Base-by-base conservation (phyloP, 1,140 invertebrate species). In the Portunus trituberculatus region DNA sequence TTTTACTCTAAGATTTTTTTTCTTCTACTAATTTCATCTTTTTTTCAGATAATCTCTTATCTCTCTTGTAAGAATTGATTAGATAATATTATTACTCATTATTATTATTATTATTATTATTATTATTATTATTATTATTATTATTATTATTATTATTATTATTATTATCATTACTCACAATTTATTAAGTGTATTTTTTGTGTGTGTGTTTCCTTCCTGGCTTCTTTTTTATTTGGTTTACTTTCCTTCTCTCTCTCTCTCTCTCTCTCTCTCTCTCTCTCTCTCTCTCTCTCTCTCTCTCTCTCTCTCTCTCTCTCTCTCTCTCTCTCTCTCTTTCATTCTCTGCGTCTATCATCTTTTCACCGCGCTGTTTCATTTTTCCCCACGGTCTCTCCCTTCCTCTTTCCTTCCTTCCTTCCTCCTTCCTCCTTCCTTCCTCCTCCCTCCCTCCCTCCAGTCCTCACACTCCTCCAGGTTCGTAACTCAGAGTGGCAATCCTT, bases 391-490 rank as follows among this genome's bases (percentile, higher is more conserved):
- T 88, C 45, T 2, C 45, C 20, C 83, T 86, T n/a, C 4, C n/a
- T 32, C 45, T 88, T 28, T 31, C 31, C 45, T 28, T 88, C 45
- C n/a, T 46, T 32, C 45, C n/a, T 10, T 46, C n/a, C 86, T 46
- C 45, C n/a, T 46, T 46, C 86, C n/a, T 32, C 28, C 83, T 86
- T 12, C n/a, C n/a, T n/a, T 28, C 12, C n/a, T 25, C n/a, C 31
- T 20, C 31, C 86, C n/a, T 28, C 31, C 86, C n/a, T n/a, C 25
- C 20, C n/a, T 25, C 0, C 25, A 2, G 20, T 76, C 25, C 67
- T n/a, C n/a, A 25, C 16, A n/a, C 86, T 32, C 86, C 86, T 86
- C 86, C 45, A 88, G 86, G 67, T 76, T 76, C 67, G 67, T 76
- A 76, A 76, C 67, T 76, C 67, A 76, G 67, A 76, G 67, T 76